A percentile compares a stretch with the other conserved stretches of the same genome.
Conservation (phyloP, 2,113 vertebrate genomes). For the Herpailurus yagouaroundi region DNA sequence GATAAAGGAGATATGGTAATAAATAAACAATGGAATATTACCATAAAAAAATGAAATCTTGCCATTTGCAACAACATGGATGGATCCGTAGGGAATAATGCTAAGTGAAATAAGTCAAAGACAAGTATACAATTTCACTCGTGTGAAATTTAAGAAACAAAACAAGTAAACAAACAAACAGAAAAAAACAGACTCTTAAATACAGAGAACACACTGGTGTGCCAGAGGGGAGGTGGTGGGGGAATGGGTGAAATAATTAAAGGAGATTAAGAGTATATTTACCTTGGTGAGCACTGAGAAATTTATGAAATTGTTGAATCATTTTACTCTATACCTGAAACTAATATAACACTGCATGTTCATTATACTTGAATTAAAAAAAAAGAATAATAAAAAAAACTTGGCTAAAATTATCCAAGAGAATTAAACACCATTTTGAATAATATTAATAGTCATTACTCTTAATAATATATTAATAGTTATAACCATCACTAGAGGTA, state of each 20-base stretch:
- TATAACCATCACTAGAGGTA: background rate
- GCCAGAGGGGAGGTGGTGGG: background rate
- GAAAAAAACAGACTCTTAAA: background rate
- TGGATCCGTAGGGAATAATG: background rate
- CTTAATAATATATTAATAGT: background rate
- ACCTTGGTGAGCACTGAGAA: background rate
- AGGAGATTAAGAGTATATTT: background rate
- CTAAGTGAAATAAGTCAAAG: background rate
- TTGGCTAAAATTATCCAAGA: conserved; percentile 18
- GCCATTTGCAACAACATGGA: background rate
- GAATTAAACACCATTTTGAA: conserved; percentile 12
- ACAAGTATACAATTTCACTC: background rate
- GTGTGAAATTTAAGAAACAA: background rate
- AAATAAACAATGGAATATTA: background rate
- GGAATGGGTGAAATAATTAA: background rate
- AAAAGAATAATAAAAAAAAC: background rate
- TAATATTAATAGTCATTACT: background rate
- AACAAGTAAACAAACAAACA: background rate
- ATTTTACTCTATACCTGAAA: background rate
- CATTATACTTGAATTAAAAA: background rate
- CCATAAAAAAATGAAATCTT: background rate
- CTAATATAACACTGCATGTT: background rate
- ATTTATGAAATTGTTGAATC: background rate
- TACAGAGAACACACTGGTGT: background rate
- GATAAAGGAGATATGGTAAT: background rate